Evolutionary conservation across 2,113 vertebrate genomes (phyloP).

Genomic region (Crotalus tigris): DNA sequence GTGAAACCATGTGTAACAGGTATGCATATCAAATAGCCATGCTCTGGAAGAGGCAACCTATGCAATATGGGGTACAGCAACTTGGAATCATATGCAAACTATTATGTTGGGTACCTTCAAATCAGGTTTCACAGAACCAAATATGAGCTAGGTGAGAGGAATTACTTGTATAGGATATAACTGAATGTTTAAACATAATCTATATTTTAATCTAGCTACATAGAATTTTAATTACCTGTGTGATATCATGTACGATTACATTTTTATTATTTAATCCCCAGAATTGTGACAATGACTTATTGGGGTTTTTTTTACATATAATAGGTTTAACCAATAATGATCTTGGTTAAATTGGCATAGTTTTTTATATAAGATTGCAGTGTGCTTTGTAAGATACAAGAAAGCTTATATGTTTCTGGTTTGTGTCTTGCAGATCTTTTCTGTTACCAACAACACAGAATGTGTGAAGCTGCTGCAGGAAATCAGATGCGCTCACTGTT

Average conservation of each 20-base stretch:
- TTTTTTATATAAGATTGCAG: constrained; percentile 13
- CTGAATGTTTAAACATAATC: constrained; percentile 19
- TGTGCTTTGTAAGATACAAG: not conserved
- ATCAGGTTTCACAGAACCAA: not conserved
- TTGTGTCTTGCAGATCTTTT: constrained; percentile 88
- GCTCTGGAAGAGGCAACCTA: not conserved
- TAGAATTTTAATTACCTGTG: not conserved
- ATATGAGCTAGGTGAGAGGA: not conserved
- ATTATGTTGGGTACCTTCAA: not conserved
- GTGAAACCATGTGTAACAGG: not conserved
- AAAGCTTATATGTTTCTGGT: constrained; percentile 67
- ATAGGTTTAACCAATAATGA: not conserved
- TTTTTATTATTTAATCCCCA: not conserved
- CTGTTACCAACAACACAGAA: constrained; percentile 94
- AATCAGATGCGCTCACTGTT: constrained; percentile 96
- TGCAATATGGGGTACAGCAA: not conserved
- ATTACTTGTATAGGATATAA: constrained; percentile 26
- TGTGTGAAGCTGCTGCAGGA: constrained; percentile 94
- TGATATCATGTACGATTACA: not conserved
- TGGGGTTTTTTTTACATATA: not conserved
- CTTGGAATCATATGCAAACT: not conserved
- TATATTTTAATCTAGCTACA: not conserved
- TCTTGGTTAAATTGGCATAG: constrained; percentile 6
- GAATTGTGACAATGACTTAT: not conserved
- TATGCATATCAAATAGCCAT: not conserved